These are phyloP conservation scores for Teleogryllus oceanicus DNA, from an alignment of 2,888 invertebrate genomes.

Conservation along the genomic window DNA sequence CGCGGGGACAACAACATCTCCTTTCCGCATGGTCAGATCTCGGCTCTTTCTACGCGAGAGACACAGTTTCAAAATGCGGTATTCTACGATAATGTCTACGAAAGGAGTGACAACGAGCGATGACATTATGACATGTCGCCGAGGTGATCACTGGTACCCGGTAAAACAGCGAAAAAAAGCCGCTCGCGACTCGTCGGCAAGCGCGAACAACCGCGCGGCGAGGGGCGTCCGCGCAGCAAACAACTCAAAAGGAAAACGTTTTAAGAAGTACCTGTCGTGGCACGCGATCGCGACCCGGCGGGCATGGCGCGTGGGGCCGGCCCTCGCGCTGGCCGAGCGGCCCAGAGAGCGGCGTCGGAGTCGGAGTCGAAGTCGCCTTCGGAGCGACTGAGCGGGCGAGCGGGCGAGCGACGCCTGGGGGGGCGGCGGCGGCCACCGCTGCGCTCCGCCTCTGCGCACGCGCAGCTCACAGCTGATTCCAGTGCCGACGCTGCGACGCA, in stretches of 20 bases:
- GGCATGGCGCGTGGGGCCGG: not conserved
- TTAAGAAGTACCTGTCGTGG: no score
- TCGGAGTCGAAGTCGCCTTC: not conserved
- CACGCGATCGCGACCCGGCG: no score
- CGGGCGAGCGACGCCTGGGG: not conserved
- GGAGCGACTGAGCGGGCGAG: not conserved
- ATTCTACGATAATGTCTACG: not conserved
- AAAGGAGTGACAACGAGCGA: not conserved
- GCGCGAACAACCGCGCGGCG: not conserved
- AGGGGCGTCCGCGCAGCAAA: not conserved
- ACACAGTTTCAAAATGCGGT: not conserved
- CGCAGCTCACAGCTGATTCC: not conserved
- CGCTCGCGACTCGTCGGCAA: not conserved
- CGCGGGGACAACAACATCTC: not conserved
- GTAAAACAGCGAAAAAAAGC: not conserved
- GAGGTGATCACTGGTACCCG: not conserved
- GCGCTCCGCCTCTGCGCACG: not conserved
- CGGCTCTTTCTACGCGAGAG: not conserved
- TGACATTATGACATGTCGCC: not conserved
- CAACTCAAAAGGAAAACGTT: no score
- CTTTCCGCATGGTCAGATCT: not conserved
- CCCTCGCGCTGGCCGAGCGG: not conserved
- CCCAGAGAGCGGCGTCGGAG: not conserved
- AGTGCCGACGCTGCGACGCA: no score
- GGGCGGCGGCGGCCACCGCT: no score